Conservation (phyloP, 2,113 vertebrate genomes). For the Lethenteron reissneri region DNA sequence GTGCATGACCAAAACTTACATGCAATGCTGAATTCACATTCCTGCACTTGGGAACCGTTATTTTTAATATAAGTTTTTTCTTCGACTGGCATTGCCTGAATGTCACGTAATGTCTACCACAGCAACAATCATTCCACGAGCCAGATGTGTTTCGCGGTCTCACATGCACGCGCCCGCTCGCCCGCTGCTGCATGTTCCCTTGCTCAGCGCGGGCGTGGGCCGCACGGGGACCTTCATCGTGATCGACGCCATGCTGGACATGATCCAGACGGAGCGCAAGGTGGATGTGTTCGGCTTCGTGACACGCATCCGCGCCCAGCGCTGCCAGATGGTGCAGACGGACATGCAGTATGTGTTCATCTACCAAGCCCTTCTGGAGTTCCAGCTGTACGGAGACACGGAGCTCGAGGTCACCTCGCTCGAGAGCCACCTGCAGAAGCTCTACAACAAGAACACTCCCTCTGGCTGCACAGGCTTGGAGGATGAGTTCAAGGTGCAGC, state of each 20-base stretch:
- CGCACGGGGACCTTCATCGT: slow-evolving; percentile 89
- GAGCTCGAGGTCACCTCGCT: slow-evolving; percentile 93
- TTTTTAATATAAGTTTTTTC: too few species aligned
- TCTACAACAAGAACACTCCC: slow-evolving; percentile 67
- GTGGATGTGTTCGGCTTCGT: slow-evolving; percentile 92
- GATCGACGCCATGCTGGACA: slow-evolving; percentile 97
- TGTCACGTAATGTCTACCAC: too few species aligned
- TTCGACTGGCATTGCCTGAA: too few species aligned
- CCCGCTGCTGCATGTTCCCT: background rate
- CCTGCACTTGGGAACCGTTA: too few species aligned
- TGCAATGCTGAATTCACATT: too few species aligned
- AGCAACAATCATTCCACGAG: too few species aligned
- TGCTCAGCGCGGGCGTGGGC: slow-evolving; percentile 60
- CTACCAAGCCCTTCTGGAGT: slow-evolving; percentile 88
- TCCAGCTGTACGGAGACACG: slow-evolving; percentile 87
- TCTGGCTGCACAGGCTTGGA: slow-evolving; percentile 73
- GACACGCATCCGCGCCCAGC: slow-evolving; percentile 77
- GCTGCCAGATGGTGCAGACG: slow-evolving; percentile 97
- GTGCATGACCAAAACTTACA: too few species aligned
- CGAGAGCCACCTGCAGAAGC: slow-evolving; percentile 77
- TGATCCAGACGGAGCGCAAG: slow-evolving; percentile 79
- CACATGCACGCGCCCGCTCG: background rate
- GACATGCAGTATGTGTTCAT: slow-evolving; percentile 99
- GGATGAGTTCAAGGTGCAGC: slow-evolving; percentile 81
- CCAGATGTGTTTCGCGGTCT: too few species aligned